phyloP scores from a whole-genome alignment of 2,113 vertebrate species.

The Carassius carassius region DNA sequence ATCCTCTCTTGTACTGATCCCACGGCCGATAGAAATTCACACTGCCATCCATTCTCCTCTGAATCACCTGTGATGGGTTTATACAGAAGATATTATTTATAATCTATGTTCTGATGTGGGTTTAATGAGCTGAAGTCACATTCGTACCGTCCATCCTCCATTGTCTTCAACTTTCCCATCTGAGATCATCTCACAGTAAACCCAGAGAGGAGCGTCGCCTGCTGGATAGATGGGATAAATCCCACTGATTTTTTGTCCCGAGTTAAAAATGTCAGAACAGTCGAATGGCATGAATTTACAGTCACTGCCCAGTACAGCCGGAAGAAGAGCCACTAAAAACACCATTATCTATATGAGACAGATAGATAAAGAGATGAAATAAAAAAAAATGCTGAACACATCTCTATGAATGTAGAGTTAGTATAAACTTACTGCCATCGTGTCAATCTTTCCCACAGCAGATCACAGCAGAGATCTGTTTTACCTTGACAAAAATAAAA shows the following conservation, averaged over 20 bases:
- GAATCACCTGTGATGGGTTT: too few relatives aligned
- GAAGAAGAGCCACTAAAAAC: background rate
- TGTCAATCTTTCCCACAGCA: background rate
- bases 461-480: background rate
- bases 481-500: background rate
- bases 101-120: too few relatives aligned
- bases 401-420: background rate
- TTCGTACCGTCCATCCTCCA: too few relatives aligned
- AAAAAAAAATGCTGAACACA: background rate
- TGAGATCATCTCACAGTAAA: too few relatives aligned
- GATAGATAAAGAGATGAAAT: background rate
- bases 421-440: background rate
- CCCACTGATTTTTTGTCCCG: background rate
- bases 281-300: background rate
- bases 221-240: too few relatives aligned
- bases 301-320: background rate
- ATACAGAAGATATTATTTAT: too few relatives aligned
- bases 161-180: too few relatives aligned
- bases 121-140: too few relatives aligned
- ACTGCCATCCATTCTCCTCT: too few relatives aligned
- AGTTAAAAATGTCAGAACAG: background rate
- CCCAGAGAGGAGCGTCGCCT: too few relatives aligned
- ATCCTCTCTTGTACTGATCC: too few relatives aligned
- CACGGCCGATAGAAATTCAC: too few relatives aligned
- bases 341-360: background rate